Percentiles rank a stretch among this genome's conserved stretches.
phyloP scores from a whole-genome alignment of 2,797 vertebrate species.

The Muscicapa comitata region DNA sequence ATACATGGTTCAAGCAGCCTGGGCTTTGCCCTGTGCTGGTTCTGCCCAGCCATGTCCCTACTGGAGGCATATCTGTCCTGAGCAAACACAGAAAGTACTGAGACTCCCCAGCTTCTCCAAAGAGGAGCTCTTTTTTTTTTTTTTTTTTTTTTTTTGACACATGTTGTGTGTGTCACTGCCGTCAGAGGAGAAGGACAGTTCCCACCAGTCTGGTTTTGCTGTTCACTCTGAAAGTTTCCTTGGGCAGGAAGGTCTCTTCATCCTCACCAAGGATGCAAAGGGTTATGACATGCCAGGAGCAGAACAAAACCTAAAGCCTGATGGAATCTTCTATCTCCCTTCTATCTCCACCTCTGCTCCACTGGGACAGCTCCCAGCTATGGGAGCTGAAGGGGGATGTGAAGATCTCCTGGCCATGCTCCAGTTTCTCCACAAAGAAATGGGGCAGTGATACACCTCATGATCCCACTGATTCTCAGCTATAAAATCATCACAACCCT shows the following conservation, averaged over 20 bases:
- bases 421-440: background rate
- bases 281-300: background rate
- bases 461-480: background rate
- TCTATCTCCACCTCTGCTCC: background rate
- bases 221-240: background rate
- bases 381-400: background rate
- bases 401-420: background rate
- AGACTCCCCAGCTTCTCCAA: background rate
- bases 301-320: background rate
- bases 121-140: background rate
- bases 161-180: background rate
- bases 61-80: background rate
- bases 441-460: background rate
- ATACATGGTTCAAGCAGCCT: background rate
- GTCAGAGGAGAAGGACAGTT: background rate
- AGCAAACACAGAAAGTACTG: background rate
- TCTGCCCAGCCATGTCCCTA: background rate
- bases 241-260: fast-evolving
- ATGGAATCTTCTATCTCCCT: background rate
- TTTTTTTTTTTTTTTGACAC: no score
- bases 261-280: background rate
- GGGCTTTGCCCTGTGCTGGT: background rate
- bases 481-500: background rate
- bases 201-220: background rate
- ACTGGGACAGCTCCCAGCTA: background rate